Evolutionary conservation across 2,888 invertebrate species (phyloP).

Genomic region (Netelia virgata): DNA sequence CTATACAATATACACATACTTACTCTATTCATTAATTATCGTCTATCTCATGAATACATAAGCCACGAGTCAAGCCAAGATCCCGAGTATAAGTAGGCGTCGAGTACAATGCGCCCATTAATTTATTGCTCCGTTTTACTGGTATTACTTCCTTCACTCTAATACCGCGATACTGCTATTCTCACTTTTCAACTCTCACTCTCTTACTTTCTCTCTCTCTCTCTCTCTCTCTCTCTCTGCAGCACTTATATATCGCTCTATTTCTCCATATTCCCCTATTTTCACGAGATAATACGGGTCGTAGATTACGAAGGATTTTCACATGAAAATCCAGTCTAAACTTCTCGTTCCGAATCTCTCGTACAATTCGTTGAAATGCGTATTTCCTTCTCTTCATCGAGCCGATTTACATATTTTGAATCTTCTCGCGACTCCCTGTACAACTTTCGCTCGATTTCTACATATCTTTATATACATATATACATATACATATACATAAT

Average conservation of each 20-base stretch:
- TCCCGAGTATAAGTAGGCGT: conserved; percentile 19
- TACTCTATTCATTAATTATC: conserved; percentile 17
- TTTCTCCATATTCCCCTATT: neutral
- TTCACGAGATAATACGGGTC: conserved; percentile 22
- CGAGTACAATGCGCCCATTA: conserved; percentile 53
- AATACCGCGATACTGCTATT: neutral
- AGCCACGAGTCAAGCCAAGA: conserved; percentile 2
- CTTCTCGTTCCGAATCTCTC: conserved; percentile 5
- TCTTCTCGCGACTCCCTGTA: neutral
- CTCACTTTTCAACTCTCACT: neutral
- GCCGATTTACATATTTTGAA: conserved; percentile 52
- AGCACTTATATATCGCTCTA: neutral
- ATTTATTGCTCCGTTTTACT: conserved; percentile 45
- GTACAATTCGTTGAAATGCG: conserved; percentile 18
- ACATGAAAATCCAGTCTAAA: conserved; percentile 31
- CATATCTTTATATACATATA: too few relatives aligned
- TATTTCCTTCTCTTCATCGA: conserved; percentile 17
- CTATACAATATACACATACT: neutral
- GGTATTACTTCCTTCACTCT: conserved; percentile 29
- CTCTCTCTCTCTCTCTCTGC: neutral
- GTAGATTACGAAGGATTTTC: conserved; percentile 39
- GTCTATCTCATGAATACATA: conserved; percentile 34
- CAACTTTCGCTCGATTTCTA: neutral
- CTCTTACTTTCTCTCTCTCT: conserved; percentile 27
- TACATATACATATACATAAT: too few relatives aligned